Percentiles rank a stretch among this genome's conserved stretches.
phyloP scores from a whole-genome alignment of 2,113 vertebrate genomes.

The Erpornis zantholeuca region DNA sequence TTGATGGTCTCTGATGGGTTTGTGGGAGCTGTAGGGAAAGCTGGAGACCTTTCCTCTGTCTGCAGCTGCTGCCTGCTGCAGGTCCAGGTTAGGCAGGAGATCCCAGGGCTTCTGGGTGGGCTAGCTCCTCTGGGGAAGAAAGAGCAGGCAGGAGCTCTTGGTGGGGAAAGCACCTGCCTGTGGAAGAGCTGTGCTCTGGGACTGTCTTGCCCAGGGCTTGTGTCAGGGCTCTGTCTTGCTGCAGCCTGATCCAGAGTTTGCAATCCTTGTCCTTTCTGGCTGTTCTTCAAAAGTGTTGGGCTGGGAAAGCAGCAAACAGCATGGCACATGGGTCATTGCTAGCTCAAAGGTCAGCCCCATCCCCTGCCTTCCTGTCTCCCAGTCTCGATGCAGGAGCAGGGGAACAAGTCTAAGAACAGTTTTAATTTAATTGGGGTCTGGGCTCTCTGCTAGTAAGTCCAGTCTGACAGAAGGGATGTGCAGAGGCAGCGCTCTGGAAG shows the following conservation, averaged over 20 bases:
- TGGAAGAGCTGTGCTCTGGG: background rate
- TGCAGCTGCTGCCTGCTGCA: background rate
- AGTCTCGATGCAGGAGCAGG: background rate
- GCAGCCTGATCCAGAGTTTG: background rate
- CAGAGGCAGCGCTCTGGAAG: background rate
- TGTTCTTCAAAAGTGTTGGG: background rate
- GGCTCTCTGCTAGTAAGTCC: background rate
- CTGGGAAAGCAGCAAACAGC: background rate
- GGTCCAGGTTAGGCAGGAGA: background rate
- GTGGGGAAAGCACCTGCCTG: background rate
- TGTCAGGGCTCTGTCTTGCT: background rate
- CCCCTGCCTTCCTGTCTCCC: background rate
- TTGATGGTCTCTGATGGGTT: background rate
- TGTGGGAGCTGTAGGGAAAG: background rate
- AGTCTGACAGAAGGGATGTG: background rate
- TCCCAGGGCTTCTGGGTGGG: background rate
- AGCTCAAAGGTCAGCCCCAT: background rate
- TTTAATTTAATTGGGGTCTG: background rate
- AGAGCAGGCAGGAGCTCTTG: background rate
- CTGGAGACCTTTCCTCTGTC: background rate
- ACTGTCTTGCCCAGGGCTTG: background rate
- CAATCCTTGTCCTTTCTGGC: background rate
- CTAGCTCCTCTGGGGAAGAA: background rate
- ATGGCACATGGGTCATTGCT: fast-evolving
- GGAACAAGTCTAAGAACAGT: background rate